phyloP scores from a whole-genome alignment of 1,140 invertebrate genomes.

The Diploscapter pachys region DNA sequence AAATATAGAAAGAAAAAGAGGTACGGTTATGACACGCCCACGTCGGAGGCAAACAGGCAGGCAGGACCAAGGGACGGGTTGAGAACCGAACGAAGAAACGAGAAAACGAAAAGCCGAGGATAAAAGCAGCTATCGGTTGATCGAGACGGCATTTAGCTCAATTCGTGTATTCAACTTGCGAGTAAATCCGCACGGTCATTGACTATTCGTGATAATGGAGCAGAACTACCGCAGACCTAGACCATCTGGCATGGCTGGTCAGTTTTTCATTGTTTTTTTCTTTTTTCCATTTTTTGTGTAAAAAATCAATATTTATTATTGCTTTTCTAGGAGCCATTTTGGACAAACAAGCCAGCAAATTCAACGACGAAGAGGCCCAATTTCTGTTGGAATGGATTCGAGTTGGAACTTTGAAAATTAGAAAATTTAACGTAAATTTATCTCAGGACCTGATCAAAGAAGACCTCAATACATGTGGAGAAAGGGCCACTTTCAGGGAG shows the following conservation, averaged over 20 bases:
- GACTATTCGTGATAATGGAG: constrained; percentile 9
- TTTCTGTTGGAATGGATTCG: constrained; percentile 85
- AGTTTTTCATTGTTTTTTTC: not conserved
- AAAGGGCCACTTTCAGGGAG: constrained; percentile 77
- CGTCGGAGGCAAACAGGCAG: no score
- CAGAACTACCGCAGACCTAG: constrained; percentile 38
- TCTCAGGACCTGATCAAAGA: constrained; percentile 71
- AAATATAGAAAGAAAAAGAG: no score
- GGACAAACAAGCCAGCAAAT: constrained; percentile 68
- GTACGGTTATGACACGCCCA: no score
- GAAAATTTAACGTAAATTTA: constrained; percentile 5
- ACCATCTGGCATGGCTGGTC: constrained; percentile 35
- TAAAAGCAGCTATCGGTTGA: no score
- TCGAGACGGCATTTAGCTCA: no score
- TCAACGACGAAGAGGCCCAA: constrained; percentile 82
- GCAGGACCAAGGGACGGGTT: no score
- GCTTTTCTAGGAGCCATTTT: constrained; percentile 43
- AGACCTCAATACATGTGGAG: constrained; percentile 73
- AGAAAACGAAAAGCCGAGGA: no score
- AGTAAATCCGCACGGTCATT: no score
- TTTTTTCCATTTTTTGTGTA: not conserved
- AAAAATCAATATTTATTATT: not conserved
- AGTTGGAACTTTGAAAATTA: constrained; percentile 4
- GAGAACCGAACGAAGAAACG: no score
- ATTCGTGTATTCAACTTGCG: no score